Conservation (phyloP, 2,888 invertebrate genomes). For the Hesperia comma region DNA sequence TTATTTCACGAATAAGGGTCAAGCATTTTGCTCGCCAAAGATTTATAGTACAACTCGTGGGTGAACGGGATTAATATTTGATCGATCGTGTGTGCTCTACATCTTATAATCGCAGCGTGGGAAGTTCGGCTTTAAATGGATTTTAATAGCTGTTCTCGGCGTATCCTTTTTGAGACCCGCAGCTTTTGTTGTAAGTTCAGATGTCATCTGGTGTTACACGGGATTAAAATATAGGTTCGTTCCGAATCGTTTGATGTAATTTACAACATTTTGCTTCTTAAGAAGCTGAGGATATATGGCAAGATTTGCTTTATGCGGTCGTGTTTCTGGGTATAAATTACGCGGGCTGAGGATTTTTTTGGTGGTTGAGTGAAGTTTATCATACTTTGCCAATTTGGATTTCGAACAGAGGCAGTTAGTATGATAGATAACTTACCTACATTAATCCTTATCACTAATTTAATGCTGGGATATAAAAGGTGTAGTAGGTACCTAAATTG, state of each 20-base stretch:
- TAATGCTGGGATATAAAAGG: no score
- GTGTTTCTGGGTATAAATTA: no score
- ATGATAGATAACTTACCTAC: no score
- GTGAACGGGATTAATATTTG: conserved; percentile 58
- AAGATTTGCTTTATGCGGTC: no score
- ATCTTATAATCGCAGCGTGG: conserved; percentile 53
- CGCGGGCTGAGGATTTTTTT: no score
- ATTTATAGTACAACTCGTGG: conserved; percentile 54
- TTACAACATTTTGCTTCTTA: background rate
- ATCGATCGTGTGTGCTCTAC: conserved; percentile 46
- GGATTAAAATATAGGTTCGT: conserved; percentile 18
- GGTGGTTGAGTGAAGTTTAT: no score
- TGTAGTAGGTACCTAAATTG: no score
- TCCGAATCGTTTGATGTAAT: conserved; percentile 16
- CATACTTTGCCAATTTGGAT: no score
- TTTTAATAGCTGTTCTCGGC: conserved; percentile 27
- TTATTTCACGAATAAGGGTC: conserved; percentile 67
- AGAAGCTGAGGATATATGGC: background rate
- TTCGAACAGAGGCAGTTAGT: no score
- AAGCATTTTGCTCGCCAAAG: conserved; percentile 51
- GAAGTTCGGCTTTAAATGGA: conserved; percentile 46
- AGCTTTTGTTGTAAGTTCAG: conserved; percentile 8
- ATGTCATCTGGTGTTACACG: conserved; percentile 12
- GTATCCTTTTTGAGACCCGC: conserved; percentile 1
- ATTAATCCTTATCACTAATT: no score